Evolutionary conservation across 1,140 invertebrate species (phyloP), one percentile per base, ranked within the genome.

Genomic region (Polypedilum pembai): DNA sequence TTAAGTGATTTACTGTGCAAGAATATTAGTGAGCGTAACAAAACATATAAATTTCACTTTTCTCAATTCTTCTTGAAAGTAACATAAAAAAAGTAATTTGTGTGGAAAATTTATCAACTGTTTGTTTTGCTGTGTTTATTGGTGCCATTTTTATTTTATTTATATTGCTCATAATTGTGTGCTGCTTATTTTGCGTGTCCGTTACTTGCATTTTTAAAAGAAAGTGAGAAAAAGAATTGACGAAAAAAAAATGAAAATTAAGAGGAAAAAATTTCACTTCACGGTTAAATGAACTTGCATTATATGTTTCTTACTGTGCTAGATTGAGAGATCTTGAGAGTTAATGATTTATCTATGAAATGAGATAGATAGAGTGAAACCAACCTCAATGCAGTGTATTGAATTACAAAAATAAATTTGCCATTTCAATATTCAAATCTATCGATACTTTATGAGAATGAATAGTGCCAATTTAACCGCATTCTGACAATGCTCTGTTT

Each of bases 1-100:
- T 33, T 33, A 5, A 33, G 24, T 33, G 40, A 75, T 74, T 73
- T 65, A 74, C 73, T 15, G 12, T 69, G 17, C 65, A 69, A 18
- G 65, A 69, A 18, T 69, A 69, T 33, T 33, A 33, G 24, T 69
- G 65, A 69, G 65, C 45, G 45, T 18, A 69, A 69, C 65, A 69
- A 21, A n/a, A 69, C 18, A 69, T 69, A 69, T 69, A 69, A 69
- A 18, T 69, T 69, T 69, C 45, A 56, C 15, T 56, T n/a, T 56
- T 56, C 12, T 56, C n/a, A 56, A n/a, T 69, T 69, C 18, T 2
- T 69, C 18, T 8, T 69, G 5, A n/a, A 18, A 10, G 17, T 18
- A 69, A 69, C 65, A 69, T 10, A 69, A 69, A 69, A 69, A n/a
- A n/a, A n/a, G n/a, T n/a, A n/a, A 21, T 12, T n/a, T 8, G 15